Base-by-base conservation (phyloP, 2,113 vertebrate genomes). In the Anolis sagrei region DNA sequence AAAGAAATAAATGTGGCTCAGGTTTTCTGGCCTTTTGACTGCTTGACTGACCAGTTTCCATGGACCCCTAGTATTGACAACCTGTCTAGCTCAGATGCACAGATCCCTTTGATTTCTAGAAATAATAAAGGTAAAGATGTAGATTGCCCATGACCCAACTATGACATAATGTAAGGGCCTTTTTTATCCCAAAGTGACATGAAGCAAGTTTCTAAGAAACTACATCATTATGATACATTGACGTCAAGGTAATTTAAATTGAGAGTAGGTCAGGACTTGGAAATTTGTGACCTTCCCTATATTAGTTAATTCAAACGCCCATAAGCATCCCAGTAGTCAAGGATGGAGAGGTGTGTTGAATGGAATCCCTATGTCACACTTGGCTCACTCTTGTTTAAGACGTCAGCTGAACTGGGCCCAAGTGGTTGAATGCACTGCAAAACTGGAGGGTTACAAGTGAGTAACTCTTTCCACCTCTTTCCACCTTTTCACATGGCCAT, bases 1-100 rank as follows among this genome's bases (percentile, higher is more conserved):
- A 84, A 77, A 21, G n/a, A 70, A 70, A 74, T 82, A 25, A 61
- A 69, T 85, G 27, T 72, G 19, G 18, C 51, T 85, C 48, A 18
- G 64, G 64, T 27, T 64, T 78, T 49, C 75, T 78, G 76, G 48
- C 49, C 66, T 51, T 85, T 78, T 72, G 34, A 58, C 61, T 84
- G 82, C 82, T 72, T 79, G 64, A 78, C 48, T 69, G 39, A 66
- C 73, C 82, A 49, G 75, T 79, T 72, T 79, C 76, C 83, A 85
- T 79, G 66, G 76, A 85, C 72, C 58, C 49, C 49, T 70, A 27
- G 25, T 70, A 51, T 34, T 68, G 34, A 27, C 27, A 36, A n/a
- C 69, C 25, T n/a, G 32, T 6, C 49, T 32, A 72, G 66, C 32
- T 58, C 64, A 70, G 39, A 76, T 14, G 29, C 32, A 85, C 48